phyloP scores from a whole-genome alignment of 2,113 vertebrate species.

The Sebastes fasciatus region DNA sequence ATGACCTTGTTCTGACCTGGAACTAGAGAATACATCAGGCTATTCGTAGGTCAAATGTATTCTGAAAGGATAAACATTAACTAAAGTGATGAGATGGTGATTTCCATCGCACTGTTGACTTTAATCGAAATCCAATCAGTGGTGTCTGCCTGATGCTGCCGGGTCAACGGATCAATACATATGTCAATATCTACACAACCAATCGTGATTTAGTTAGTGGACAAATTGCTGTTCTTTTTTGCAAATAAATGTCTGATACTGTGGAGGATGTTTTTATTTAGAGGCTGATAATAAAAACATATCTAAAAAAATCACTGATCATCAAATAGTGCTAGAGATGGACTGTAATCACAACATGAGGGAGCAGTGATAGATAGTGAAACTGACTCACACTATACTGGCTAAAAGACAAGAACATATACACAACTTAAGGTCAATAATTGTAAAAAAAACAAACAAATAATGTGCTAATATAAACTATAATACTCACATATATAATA shows the following conservation, averaged over 20 bases:
- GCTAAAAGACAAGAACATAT: no score
- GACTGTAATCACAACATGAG: neutral
- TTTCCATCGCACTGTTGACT: neutral
- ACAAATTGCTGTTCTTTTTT: neutral
- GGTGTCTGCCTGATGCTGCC: conserved; percentile 1
- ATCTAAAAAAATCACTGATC: neutral
- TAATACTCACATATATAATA: no score
- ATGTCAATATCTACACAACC: neutral
- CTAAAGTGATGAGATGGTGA: neutral
- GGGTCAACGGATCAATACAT: conserved; percentile 13
- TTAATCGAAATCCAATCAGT: neutral
- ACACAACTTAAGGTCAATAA: no score
- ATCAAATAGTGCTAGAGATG: neutral
- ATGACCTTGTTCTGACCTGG: neutral
- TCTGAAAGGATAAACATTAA: neutral
- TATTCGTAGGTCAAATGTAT: neutral
- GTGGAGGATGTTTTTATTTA: neutral
- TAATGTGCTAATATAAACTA: no score
- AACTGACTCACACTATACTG: no score
- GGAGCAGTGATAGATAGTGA: no score
- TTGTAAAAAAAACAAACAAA: no score
- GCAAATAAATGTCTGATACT: neutral
- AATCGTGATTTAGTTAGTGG: neutral
- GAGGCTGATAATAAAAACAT: neutral
- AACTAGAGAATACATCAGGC: neutral